Base-by-base conservation (phyloP, 2,888 invertebrate genomes). In the Drosophila mayaguana region DNA sequence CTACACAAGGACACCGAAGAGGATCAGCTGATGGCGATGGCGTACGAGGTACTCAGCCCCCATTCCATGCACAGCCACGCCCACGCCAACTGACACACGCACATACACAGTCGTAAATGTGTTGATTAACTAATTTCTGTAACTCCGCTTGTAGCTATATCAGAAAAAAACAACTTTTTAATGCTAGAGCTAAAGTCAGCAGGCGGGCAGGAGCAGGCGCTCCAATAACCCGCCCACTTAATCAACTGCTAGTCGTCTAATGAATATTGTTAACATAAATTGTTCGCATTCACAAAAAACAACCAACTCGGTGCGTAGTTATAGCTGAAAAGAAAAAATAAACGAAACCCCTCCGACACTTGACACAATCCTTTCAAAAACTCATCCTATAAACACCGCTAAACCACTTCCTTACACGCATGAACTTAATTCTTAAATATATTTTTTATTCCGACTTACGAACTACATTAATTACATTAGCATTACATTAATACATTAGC, bases 11-110 rank as follows among this genome's bases (percentile, higher is more conserved):
- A 87, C 60, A 95, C 95, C 94, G 95, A 95, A 16, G 95, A 95
- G 54, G 94, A 94, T 74, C 95, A 95, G 91, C 95, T 95, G 22
- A 94, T 95, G 67, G 95, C 96, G 45, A 81, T 91, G 92, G 95
- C 95, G 60, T 95, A 96, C 81, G 96, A 96, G 93, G 93, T 93
- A 93, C 70, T 57, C 65, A 84, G 71, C 42, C 74, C 78, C 64
- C 50, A 54, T 55, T 70, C 43, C 70, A 63, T 61, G 34, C 28
- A 34, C 60, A 62, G 63, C 50, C 42, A 42, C 72, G 72, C 42
- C 40, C 38, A 72, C 45, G 22, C 65, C 45, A 55, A 67, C n/a
- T 25, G 50, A 45, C 56, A 56, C 61, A 61, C 46, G 68, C 54
- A 57, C 25, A 38, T 42, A 28, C 46, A 68, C 57, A 57, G 34